These are phyloP conservation scores for Enteromius mattozi DNA, from an alignment of 2,797 vertebrate genomes.

Conservation along the genomic window DNA sequence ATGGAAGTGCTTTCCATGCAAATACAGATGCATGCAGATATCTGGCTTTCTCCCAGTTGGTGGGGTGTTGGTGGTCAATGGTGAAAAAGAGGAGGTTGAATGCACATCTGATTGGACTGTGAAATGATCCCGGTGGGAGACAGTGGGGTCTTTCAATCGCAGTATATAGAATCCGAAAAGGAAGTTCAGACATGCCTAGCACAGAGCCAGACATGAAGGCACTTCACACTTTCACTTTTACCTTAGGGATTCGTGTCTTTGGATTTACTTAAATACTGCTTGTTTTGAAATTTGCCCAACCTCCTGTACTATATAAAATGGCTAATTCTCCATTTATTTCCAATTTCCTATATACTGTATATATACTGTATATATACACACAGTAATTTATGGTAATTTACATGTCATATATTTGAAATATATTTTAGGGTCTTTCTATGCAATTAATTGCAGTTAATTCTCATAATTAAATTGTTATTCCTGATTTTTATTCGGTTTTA, in stretches of 20 bases:
- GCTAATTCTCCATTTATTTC: neutral
- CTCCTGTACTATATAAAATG: neutral
- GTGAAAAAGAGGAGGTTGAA: constrained; percentile 66
- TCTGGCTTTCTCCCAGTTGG: constrained; percentile 60
- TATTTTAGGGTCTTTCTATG: too few relatives aligned
- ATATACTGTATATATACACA: too few relatives aligned
- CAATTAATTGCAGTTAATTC: too few relatives aligned
- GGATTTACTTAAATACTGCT: neutral
- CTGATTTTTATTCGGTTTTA: too few relatives aligned
- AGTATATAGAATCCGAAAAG: constrained; percentile 33
- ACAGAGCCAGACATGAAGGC: constrained; percentile 38
- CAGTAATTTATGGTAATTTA: too few relatives aligned
- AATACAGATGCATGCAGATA: constrained; percentile 56
- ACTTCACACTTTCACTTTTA: constrained; percentile 2
- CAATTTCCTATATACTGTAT: too few relatives aligned
- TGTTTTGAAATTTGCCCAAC: neutral
- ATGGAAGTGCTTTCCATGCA: constrained; percentile 57
- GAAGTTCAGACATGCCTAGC: constrained; percentile 44
- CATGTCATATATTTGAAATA: too few relatives aligned
- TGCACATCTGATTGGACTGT: constrained; percentile 66
- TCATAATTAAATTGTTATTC: too few relatives aligned
- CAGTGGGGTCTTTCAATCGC: constrained; percentile 40
- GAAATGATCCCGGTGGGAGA: constrained; percentile 55
- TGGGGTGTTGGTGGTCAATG: constrained; percentile 61
- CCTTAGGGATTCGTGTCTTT: constrained; percentile 22